Base-by-base conservation (phyloP, 2,888 invertebrate species). In the Scrobipalpa atriplicella region DNA sequence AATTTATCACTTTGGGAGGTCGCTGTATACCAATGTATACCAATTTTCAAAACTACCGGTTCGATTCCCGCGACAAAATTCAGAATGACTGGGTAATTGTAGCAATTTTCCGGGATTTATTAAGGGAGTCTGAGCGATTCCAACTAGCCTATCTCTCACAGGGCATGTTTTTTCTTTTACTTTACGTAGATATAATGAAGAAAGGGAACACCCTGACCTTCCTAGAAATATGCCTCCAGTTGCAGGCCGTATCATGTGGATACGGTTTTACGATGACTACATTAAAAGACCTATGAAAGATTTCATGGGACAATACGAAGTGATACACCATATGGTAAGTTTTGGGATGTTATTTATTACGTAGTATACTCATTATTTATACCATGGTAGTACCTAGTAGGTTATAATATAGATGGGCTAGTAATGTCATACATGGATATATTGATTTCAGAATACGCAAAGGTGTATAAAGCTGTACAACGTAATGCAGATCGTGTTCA, bases 241-340 rank as follows among this genome's bases (percentile, higher is more conserved):
- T 16, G 93, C 96, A 16, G 98, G 97, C 6, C 94, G 97, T 77
- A 95, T 98, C 19, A 93, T 95, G 81, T 98, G 98, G 98, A 96
- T 97, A 72, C 92, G 97, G 68, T 96, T 96, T 75, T 94, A 97
- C 68, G 95, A 95, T 74, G 94, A 93, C 68, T 94, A 95, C 70
- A 95, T 98, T 65, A 94, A 96, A 76, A 89, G 90, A 19, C 97
- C 97, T 0, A 97, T 98, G 97, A 88, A 95, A 62, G 90, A 94
- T 70, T 88, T 85, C 66, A 82, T 81, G 72, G 71, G 83, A 1
- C 89, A 90, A 51, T 77, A 81, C 78, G 94, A 88, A 82, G 87
- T 92, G 72, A 92, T 92, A 13, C 89, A 82, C 1, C 92, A 92
- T 68, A 87, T 81, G 87, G 92, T 90, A 73, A 21, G 38, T 39